These are phyloP conservation scores for Drosophila mauritiana DNA, from an alignment of 1,140 invertebrate species.

Conservation along the genomic window DNA sequence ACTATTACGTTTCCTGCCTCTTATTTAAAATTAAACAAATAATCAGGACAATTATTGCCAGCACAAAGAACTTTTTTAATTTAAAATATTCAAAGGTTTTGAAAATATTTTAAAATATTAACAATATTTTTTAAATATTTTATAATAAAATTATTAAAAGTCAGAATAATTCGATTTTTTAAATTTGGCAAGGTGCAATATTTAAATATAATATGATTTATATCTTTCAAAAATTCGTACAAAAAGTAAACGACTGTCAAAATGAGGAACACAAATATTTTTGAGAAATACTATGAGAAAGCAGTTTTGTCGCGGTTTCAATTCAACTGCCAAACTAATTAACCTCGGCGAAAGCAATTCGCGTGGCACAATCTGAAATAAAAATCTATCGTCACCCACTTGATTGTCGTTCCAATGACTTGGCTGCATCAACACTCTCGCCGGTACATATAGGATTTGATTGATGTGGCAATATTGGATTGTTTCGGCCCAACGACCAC, in stretches of 20 bases:
- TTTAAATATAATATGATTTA: too few relatives aligned
- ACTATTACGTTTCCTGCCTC: too few relatives aligned
- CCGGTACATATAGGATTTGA: conserved; percentile 24
- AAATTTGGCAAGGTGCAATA: too few relatives aligned
- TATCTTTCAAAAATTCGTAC: too few relatives aligned
- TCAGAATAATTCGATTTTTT: too few relatives aligned
- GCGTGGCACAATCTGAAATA: conserved; percentile 33
- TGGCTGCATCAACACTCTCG: conserved; percentile 32
- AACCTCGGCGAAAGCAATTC: conserved; percentile 33
- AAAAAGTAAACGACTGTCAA: not conserved
- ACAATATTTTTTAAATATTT: too few relatives aligned
- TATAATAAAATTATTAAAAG: too few relatives aligned
- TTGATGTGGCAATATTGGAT: conserved; percentile 61
- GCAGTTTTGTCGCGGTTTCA: not conserved
- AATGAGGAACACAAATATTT: not conserved
- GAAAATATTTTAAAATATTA: too few relatives aligned
- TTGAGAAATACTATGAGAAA: not conserved
- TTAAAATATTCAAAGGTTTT: too few relatives aligned
- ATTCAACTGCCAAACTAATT: conserved; percentile 25
- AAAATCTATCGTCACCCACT: conserved; percentile 57
- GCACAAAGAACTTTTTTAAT: too few relatives aligned
- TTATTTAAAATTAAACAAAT: too few relatives aligned
- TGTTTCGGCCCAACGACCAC: conserved; percentile 34
- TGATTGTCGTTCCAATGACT: conserved; percentile 50
- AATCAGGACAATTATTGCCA: too few relatives aligned